A percentile compares a stretch with the other conserved stretches of the same genome.
phyloP scores from a whole-genome alignment of 2,888 invertebrate genomes.

The Hirtodrosophila trivittata region DNA sequence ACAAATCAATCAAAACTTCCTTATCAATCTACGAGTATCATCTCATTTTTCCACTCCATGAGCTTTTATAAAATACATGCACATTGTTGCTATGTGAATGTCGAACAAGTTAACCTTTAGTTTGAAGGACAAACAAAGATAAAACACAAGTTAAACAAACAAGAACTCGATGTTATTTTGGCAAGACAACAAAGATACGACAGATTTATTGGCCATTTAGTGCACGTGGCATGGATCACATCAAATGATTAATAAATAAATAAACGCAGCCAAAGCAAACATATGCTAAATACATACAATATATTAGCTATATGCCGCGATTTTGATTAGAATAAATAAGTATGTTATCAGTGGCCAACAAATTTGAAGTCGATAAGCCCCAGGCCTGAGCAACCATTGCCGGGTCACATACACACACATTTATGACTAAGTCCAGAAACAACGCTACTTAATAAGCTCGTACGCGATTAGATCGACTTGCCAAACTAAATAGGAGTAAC shows the following conservation, averaged over 20 bases:
- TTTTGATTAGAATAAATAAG: slow-evolving; percentile 37
- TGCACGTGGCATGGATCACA: slow-evolving; percentile 58
- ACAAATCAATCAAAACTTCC: background rate
- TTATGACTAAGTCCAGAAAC: background rate
- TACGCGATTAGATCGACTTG: too few relatives aligned
- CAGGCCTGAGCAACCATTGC: too few relatives aligned
- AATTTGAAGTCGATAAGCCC: slow-evolving; percentile 38
- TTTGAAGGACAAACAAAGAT: slow-evolving; percentile 14
- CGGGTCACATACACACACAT: background rate
- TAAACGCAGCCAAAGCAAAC: slow-evolving; percentile 28
- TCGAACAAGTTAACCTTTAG: background rate
- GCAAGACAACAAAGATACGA: slow-evolving; percentile 12
- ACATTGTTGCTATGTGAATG: too few relatives aligned
- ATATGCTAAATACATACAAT: slow-evolving; percentile 35
- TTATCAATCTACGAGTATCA: background rate
- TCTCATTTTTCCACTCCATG: too few relatives aligned
- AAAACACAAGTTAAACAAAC: slow-evolving; percentile 2
- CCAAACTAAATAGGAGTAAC: too few relatives aligned
- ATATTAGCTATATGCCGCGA: slow-evolving; percentile 31
- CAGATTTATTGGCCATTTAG: slow-evolving; percentile 49
- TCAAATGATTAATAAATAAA: slow-evolving; percentile 41
- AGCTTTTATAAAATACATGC: too few relatives aligned
- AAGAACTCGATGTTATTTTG: slow-evolving; percentile 7
- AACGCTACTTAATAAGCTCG: background rate
- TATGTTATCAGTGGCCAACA: slow-evolving; percentile 30